Evolutionary conservation across 2,113 vertebrate genomes (phyloP), one percentile per base, ranked within the genome.

Genomic region (Silurus asotus): DNA sequence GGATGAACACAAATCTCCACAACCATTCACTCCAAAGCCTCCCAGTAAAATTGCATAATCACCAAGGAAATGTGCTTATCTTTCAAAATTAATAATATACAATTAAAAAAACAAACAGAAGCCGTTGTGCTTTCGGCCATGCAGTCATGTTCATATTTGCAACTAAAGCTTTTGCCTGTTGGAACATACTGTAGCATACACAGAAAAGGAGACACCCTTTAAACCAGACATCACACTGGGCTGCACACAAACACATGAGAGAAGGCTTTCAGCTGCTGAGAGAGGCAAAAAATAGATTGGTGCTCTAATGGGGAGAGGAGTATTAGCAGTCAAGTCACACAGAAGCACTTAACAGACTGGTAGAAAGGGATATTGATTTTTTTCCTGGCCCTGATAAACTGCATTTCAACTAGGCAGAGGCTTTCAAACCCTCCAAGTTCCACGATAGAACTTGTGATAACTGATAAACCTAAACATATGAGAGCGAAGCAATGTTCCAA

Each of bases 251-350:
- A 86, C 58, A 61, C 81, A 84, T 82, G 81, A 17, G 65, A 85
- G 77, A 87, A 86, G 80, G 77, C 58, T 56, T 15, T 49, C 74
- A 25, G 65, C 69, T 65, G 77, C 64, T 87, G 86, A 84, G 78
- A 84, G 51, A 61, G 48, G 51, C 77, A 78, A 76, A 86, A 82
- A 85, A 81, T 45, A 72, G 78, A 59, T 78, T 25, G 20, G 53
- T 61, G 83, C 13, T 72, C 59, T 83, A 49, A 83, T 55, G 55
- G 81, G 58, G 37, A 80, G 85, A 85, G 80, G 72, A n/a, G 72
- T 87, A 93, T 94, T 93, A 92, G 90, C 89, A 93, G 93, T 94
- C 94, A 89, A 88, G 90, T 93, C 94, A 94, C 94, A 93, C 83
- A 72, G 74, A n/a, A 69, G 89, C 61, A 88, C 90, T 93, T 92